phyloP scores from a whole-genome alignment of 2,797 vertebrate species.

The Coregonus suidteri region DNA sequence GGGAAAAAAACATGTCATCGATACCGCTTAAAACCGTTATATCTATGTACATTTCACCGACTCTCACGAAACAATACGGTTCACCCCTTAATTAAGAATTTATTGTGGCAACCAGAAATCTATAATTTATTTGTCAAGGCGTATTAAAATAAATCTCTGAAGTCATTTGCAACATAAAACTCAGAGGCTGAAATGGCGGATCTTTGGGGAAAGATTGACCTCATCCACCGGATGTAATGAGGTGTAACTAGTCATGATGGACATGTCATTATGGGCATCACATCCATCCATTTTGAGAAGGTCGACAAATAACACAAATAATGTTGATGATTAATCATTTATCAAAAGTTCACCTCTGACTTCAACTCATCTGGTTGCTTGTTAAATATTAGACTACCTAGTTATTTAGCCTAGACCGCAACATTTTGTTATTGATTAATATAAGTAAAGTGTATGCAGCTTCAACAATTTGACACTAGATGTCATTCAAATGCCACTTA shows the following conservation, averaged over 20 bases:
- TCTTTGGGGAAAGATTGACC: constrained; percentile 70
- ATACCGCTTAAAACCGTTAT: constrained; percentile 16
- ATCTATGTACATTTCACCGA: neutral
- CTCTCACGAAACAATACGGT: neutral
- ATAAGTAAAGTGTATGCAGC: constrained; percentile 4
- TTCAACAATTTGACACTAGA: constrained; percentile 23
- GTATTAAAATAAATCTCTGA: constrained; percentile 31
- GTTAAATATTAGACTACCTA: neutral
- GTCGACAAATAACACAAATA: neutral
- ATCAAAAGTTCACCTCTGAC: neutral
- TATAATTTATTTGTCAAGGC: neutral
- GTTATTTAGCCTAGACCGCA: too few species aligned
- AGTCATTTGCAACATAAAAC: constrained; percentile 64
- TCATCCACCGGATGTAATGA: constrained; percentile 73
- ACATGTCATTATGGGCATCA: constrained; percentile 43
- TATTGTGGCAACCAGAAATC: neutral
- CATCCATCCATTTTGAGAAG: constrained; percentile 18
- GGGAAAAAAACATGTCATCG: constrained; percentile 38
- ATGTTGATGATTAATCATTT: neutral
- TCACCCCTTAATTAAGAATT: neutral
- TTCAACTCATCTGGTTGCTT: neutral
- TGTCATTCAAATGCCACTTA: constrained; percentile 24
- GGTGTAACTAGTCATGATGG: constrained; percentile 38
- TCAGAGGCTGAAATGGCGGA: constrained; percentile 77
- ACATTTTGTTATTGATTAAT: too few species aligned